phyloP scores from a whole-genome alignment of 2,113 vertebrate genomes.

The Perca fluviatilis region DNA sequence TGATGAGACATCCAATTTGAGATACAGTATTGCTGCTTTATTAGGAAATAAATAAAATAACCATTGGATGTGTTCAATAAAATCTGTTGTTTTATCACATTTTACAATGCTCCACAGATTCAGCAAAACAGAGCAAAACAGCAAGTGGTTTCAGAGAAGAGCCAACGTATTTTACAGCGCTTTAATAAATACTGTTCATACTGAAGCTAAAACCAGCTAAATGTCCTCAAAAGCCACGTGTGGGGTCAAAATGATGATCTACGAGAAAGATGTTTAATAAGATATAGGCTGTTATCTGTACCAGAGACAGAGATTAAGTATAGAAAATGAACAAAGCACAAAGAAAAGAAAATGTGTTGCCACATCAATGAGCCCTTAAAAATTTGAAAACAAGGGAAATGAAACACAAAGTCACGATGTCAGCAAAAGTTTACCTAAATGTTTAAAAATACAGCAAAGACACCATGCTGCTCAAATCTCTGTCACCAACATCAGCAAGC shows the following conservation, averaged over 20 bases:
- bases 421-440: conserved; percentile 29
- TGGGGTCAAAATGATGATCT: conserved; percentile 2
- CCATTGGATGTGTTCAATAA: neutral
- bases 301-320: neutral
- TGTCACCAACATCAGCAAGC: neutral
- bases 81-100: neutral
- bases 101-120: neutral
- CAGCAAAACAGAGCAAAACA: neutral
- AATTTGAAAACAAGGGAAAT: conserved; percentile 27
- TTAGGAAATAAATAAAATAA: neutral
- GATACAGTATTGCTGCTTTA: neutral
- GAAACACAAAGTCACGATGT: conserved; percentile 25
- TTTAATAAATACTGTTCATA: neutral
- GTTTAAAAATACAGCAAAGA: neutral
- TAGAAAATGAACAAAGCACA: conserved; percentile 12
- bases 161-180: neutral
- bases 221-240: conserved; percentile 8
- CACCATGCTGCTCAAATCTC: conserved; percentile 8
- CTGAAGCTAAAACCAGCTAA: conserved; percentile 11
- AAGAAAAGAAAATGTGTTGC: neutral
- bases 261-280: neutral
- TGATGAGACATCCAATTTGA: neutral
- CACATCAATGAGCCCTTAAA: neutral
- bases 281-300: neutral
- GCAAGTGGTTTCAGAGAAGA: neutral